Conservation (phyloP, 2,888 invertebrate species). For the Megaustenia siamemsis region DNA sequence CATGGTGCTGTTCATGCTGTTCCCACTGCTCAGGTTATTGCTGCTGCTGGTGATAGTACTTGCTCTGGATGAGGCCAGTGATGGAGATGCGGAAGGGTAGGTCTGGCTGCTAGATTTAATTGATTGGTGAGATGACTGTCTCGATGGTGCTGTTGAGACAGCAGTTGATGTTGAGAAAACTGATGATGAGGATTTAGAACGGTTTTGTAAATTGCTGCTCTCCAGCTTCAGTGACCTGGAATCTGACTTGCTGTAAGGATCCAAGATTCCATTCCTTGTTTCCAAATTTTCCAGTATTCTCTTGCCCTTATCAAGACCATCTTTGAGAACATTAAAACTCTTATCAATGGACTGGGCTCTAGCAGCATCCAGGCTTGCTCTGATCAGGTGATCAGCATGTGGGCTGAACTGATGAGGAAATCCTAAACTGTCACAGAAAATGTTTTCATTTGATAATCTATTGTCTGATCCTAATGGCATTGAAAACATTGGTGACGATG, state of each 20-base stretch:
- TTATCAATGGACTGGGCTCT: constrained; percentile 45
- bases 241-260: constrained; percentile 47
- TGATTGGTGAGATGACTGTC: constrained; percentile 38
- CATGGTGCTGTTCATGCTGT: constrained; percentile 33
- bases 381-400: constrained; percentile 35
- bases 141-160: constrained; percentile 21
- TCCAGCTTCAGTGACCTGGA: constrained; percentile 30
- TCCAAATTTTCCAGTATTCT: constrained; percentile 50
- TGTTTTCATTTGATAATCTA: constrained; percentile 19
- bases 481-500: constrained; percentile 12
- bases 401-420: constrained; percentile 41
- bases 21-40: not conserved
- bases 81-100: constrained; percentile 27
- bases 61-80: constrained; percentile 31
- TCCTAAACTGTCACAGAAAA: constrained; percentile 21
- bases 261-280: constrained; percentile 44
- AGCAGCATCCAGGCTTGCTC: constrained; percentile 44
- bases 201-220: constrained; percentile 32
- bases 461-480: not conserved
- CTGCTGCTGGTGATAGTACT: constrained; percentile 1
- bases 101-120: constrained; percentile 19
- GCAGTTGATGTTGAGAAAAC: constrained; percentile 21
- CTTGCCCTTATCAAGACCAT: constrained; percentile 48
- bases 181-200: constrained; percentile 27
- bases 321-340: constrained; percentile 39